Conservation (phyloP, 2,113 vertebrate genomes). For the Maccullochella peelii region DNA sequence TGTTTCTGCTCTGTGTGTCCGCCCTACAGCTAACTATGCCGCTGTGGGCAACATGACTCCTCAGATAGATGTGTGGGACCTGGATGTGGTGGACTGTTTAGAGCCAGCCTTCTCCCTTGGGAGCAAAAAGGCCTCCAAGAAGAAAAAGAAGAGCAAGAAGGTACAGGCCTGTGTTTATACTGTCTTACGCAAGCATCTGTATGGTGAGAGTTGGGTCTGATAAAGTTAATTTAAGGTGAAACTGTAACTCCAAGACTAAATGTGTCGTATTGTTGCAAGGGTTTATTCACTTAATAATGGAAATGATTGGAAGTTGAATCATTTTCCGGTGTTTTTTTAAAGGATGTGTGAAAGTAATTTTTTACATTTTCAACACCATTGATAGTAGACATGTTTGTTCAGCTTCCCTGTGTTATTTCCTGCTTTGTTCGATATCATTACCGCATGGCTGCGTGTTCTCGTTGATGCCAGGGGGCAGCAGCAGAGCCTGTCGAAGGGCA, state of each 20-base stretch:
- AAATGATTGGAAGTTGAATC: not conserved
- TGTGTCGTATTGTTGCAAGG: not conserved
- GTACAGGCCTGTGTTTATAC: slow-evolving; percentile 65
- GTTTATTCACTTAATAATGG: not conserved
- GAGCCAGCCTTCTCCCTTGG: slow-evolving; percentile 96
- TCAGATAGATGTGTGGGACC: slow-evolving; percentile 96
- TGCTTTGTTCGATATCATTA: not conserved
- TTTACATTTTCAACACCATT: not conserved
- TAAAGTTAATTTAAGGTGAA: not conserved
- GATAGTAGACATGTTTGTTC: not conserved
- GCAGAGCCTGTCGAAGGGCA: slow-evolving; percentile 88
- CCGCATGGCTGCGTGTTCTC: not conserved
- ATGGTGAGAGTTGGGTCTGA: not conserved
- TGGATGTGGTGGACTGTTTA: slow-evolving; percentile 95
- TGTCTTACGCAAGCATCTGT: not conserved
- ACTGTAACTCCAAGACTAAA: too few relatives aligned
- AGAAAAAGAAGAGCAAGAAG: slow-evolving; percentile 93
- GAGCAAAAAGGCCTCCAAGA: slow-evolving; percentile 88
- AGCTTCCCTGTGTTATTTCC: not conserved
- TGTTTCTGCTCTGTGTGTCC: not conserved
- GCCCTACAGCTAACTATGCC: slow-evolving; percentile 89
- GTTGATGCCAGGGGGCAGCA: slow-evolving; percentile 78
- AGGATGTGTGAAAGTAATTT: not conserved
- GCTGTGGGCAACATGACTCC: slow-evolving; percentile 97
- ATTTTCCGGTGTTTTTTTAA: not conserved